Conservation (phyloP, 1,140 invertebrate species). For the Ectropis grisescens region DNA sequence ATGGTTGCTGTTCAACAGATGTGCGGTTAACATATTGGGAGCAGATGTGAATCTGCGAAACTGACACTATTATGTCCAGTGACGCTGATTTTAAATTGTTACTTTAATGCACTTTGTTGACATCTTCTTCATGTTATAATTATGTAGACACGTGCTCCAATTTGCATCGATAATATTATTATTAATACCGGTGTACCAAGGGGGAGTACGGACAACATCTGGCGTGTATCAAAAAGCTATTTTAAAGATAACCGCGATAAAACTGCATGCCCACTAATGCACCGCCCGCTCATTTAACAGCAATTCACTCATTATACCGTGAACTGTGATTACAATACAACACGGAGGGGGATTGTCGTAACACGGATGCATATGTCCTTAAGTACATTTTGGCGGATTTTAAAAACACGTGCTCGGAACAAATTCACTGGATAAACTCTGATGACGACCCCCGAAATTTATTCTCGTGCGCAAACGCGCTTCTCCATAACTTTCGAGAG, state of each 20-base stretch:
- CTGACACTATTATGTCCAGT: conserved; percentile 7
- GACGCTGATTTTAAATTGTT: conserved; percentile 11
- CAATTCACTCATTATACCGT: conserved; percentile 24
- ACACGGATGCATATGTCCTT: conserved; percentile 1
- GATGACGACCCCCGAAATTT: too few relatives aligned
- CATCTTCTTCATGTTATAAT: too few relatives aligned
- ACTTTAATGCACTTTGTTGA: neutral
- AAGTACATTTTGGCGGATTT: conserved; percentile 1
- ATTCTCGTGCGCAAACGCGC: too few relatives aligned
- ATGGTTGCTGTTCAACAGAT: conserved; percentile 28
- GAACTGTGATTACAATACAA: conserved; percentile 19
- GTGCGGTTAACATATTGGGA: conserved; percentile 26
- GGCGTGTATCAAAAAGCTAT: conserved; percentile 30
- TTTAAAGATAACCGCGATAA: conserved; percentile 35
- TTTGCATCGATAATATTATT: too few relatives aligned
- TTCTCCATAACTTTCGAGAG: conserved; percentile 15
- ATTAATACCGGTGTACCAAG: too few relatives aligned
- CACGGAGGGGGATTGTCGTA: conserved; percentile 8
- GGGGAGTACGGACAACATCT: conserved; percentile 25
- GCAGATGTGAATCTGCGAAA: conserved; percentile 33
- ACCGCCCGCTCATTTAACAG: conserved; percentile 29
- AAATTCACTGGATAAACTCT: too few relatives aligned
- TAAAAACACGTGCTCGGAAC: conserved; percentile 18
- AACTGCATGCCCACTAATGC: conserved; percentile 21
- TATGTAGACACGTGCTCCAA: too few relatives aligned